phyloP scores from a whole-genome alignment of 2,888 invertebrate genomes.

The Drosophila recens region DNA sequence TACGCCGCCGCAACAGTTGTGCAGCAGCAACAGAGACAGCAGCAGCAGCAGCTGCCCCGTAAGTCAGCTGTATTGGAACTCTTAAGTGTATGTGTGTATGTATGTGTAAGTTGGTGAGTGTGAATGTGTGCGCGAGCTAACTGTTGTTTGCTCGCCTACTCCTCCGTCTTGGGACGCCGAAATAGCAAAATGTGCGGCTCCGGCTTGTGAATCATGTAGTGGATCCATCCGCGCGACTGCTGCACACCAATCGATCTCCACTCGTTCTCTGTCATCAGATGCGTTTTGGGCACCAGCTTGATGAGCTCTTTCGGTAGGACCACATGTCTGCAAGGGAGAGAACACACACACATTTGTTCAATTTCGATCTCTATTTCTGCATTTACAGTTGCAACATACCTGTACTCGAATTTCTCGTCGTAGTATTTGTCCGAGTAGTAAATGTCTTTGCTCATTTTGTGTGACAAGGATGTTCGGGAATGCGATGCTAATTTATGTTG shows the following conservation, averaged over 20 bases:
- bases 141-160: conserved; percentile 43
- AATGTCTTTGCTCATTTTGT: conserved; percentile 90
- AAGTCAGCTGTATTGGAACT: conserved; percentile 47
- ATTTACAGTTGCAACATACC: conserved; percentile 87
- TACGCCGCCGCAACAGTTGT: conserved; percentile 62
- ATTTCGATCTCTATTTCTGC: conserved; percentile 1
- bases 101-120: conserved; percentile 6
- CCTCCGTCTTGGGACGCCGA: conserved; percentile 88
- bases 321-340: conserved; percentile 91
- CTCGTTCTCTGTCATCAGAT: conserved; percentile 96
- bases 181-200: conserved; percentile 97
- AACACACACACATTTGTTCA: not conserved
- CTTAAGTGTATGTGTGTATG: conserved; percentile 20
- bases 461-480: conserved; percentile 27
- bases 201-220: conserved; percentile 98
- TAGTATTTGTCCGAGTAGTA: conserved; percentile 97
- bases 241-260: conserved; percentile 98
- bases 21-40: conserved; percentile 47
- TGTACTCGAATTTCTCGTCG: conserved; percentile 96
- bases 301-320: conserved; percentile 96
- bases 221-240: conserved; percentile 98
- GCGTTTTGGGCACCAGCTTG: conserved; percentile 95
- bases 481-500: conserved; percentile 17
- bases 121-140: conserved; percentile 16
- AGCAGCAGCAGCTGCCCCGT: conserved; percentile 61